These are phyloP conservation scores for Eupithecia centaureata DNA, from an alignment of 2,888 invertebrate species.

Conservation along the genomic window DNA sequence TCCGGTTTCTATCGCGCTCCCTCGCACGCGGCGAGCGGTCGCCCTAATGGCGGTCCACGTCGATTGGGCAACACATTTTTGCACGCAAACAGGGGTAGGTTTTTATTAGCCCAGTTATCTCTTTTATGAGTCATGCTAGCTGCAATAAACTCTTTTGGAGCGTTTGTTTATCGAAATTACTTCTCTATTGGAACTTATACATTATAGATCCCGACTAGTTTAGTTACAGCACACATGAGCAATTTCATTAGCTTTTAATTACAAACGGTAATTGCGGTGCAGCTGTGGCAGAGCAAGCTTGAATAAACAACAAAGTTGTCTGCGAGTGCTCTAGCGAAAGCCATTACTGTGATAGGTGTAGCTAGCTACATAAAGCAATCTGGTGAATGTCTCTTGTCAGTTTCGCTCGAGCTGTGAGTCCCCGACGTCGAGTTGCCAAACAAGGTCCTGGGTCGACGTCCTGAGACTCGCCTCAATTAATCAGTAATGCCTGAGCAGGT, in stretches of 20 bases:
- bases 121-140: conserved; percentile 71
- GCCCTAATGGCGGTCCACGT: conserved; percentile 56
- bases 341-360: conserved; percentile 33
- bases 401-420: conserved; percentile 51
- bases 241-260: conserved; percentile 22
- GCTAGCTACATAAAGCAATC: conserved; percentile 52
- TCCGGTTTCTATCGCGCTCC: conserved; percentile 40
- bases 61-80: conserved; percentile 62
- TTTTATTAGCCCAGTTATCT: conserved; percentile 71
- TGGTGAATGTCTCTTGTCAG: conserved; percentile 51
- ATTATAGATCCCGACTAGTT: conserved; percentile 50
- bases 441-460: conserved; percentile 57
- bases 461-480: conserved; percentile 60
- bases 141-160: conserved; percentile 66
- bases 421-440: conserved; percentile 55
- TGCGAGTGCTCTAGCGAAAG: conserved; percentile 19
- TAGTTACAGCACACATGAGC: neutral
- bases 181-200: conserved; percentile 60
- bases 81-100: conserved; percentile 57
- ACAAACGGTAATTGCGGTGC: conserved; percentile 11
- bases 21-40: conserved; percentile 53
- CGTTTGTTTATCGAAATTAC: conserved; percentile 54
- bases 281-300: conserved; percentile 14
- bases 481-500: conserved; percentile 51
- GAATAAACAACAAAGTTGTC: conserved; percentile 26